Percentiles rank a stretch among this genome's conserved stretches.
Conservation (phyloP, 2,113 vertebrate species). For the Cromileptes altivelis region DNA sequence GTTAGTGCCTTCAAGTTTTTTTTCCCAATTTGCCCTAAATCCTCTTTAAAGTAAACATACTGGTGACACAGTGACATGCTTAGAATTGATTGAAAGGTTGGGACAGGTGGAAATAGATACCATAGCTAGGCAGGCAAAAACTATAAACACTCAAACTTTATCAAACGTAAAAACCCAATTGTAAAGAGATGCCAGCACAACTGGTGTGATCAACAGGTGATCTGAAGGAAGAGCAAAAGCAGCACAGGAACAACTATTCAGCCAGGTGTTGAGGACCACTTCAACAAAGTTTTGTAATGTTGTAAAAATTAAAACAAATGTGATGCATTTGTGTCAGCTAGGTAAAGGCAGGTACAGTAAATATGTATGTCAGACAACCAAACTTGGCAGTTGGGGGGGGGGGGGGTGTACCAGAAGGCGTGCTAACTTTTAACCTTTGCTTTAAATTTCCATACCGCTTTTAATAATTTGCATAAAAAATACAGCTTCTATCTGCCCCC, state of each 20-base stretch:
- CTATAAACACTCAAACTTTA: too few species aligned
- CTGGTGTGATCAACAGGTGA: background rate
- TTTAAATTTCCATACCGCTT: conserved; percentile 6
- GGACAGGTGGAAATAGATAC: background rate
- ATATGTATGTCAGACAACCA: background rate
- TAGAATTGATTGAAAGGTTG: background rate
- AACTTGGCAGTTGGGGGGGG: background rate
- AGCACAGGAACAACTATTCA: background rate
- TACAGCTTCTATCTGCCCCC: background rate
- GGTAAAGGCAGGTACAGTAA: background rate
- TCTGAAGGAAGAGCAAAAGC: background rate
- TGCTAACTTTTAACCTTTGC: conserved; percentile 21
- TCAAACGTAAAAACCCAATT: background rate
- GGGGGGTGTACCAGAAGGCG: too few species aligned
- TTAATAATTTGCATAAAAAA: conserved; percentile 17
- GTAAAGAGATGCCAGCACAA: background rate
- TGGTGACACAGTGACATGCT: too few species aligned
- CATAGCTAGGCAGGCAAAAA: too few species aligned
- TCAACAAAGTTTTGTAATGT: background rate
- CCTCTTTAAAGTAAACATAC: too few species aligned
- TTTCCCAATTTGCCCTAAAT: too few species aligned
- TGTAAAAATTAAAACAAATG: background rate
- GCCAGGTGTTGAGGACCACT: background rate
- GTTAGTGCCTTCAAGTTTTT: too few species aligned
- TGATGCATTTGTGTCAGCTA: background rate